phyloP scores from a whole-genome alignment of 2,797 vertebrate species.

The Microctenopoma steveboyesi region DNA sequence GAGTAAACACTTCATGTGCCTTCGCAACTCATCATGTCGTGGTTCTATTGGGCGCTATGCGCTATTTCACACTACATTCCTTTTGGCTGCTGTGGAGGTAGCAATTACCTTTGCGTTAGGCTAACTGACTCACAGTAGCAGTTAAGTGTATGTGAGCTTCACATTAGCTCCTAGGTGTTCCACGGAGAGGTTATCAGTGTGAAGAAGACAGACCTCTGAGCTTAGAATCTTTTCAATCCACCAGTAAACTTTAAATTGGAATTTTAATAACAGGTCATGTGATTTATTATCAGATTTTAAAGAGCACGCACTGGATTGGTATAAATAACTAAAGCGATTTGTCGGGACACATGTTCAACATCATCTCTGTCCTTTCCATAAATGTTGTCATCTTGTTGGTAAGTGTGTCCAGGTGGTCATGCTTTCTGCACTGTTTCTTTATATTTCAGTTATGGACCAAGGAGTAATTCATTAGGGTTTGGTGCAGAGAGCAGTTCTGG shows the following conservation, averaged over 20 bases:
- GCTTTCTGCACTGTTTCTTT: background rate
- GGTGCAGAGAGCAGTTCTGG: background rate
- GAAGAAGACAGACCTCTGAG: slow-evolving; percentile 47
- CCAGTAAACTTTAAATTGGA: slow-evolving; percentile 59
- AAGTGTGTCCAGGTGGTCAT: background rate
- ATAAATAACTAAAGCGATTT: background rate
- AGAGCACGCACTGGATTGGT: slow-evolving; percentile 5
- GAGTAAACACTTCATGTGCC: slow-evolving; percentile 82
- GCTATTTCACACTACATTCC: slow-evolving; percentile 81
- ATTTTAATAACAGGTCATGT: slow-evolving; percentile 42
- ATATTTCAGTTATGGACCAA: background rate
- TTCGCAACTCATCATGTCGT: slow-evolving; percentile 81
- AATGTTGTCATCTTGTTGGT: background rate
- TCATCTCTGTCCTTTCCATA: background rate
- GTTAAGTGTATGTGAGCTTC: slow-evolving; percentile 78
- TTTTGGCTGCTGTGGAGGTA: slow-evolving; percentile 77
- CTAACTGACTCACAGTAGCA: slow-evolving; percentile 80
- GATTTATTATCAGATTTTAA: slow-evolving; percentile 35
- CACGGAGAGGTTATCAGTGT: slow-evolving; percentile 61
- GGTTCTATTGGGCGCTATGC: slow-evolving; percentile 80
- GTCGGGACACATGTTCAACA: background rate
- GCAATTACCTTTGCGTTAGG: slow-evolving; percentile 82
- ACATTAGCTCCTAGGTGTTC: slow-evolving; percentile 72
- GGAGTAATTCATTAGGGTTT: background rate
- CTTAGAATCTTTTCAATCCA: slow-evolving; percentile 57